phyloP scores from a whole-genome alignment of 2,888 invertebrate species.

The Plemyria rubiginata region DNA sequence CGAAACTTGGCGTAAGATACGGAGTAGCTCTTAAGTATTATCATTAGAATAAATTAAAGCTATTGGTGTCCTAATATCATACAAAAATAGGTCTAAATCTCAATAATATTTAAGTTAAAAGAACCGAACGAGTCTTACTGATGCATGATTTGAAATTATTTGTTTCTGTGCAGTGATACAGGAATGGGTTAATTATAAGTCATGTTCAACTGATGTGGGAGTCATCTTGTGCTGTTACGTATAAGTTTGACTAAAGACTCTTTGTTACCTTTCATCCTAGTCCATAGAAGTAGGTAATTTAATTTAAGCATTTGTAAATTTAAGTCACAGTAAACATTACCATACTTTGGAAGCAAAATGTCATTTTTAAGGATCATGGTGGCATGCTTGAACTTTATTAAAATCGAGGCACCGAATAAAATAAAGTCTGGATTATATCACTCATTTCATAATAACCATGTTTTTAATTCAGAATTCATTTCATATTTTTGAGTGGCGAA shows the following conservation, averaged over 20 bases:
- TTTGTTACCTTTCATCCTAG: conserved; percentile 77
- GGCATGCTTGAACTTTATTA: no score
- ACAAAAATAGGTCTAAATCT: conserved; percentile 25
- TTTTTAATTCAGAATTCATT: no score
- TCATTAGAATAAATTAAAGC: conserved; percentile 42
- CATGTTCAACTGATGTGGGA: background rate
- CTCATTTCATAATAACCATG: no score
- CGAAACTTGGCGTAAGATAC: conserved; percentile 16
- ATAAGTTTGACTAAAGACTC: background rate
- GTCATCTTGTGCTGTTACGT: background rate
- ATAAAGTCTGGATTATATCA: no score
- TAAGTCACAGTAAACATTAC: conserved; percentile 13
- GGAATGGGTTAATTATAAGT: conserved; percentile 1
- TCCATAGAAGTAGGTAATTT: conserved; percentile 65
- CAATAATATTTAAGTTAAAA: conserved; percentile 15
- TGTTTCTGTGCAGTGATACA: background rate
- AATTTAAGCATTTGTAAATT: conserved; percentile 72
- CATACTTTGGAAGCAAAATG: background rate
- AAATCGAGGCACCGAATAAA: no score
- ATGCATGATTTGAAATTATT: conserved; percentile 7
- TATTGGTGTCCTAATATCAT: conserved; percentile 43
- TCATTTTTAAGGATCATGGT: no score
- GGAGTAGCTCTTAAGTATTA: conserved; percentile 35
- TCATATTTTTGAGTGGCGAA: background rate
- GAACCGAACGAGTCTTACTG: background rate